Base-by-base conservation (phyloP, 2,888 invertebrate genomes). In the Cybosia mesomella region DNA sequence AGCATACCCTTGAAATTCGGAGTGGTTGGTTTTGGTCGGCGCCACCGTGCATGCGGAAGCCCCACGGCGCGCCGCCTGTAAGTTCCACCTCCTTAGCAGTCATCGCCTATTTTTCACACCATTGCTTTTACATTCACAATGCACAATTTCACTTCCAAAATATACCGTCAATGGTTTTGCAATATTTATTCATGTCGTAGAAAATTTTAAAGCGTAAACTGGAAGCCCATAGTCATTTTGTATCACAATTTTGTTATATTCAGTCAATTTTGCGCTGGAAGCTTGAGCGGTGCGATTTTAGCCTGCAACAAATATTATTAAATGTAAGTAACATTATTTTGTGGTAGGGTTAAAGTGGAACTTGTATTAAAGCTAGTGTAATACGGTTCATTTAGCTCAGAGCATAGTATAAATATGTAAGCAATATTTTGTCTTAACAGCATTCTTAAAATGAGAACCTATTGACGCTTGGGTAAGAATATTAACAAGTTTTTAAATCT, bases 21-120 rank as follows among this genome's bases (percentile, higher is more conserved):
- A 98, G 95, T 71, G 97, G 97, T 90, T 97, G 97, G 87, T 97
- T 96, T 83, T 96, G 96, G 92, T 98, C 98, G 84, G 95, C 96
- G 76, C 98, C 98, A 77, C 98, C 98, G 91, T 97, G 97, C 96
- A 98, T 97, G 79, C 98, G 97, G 95, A 98, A 98, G 85, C 98
- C 98, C 98, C 98, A 98, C 81, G 98, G 98, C 89, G 97, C 96
- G 76, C 98, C 98, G 81, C 98, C 98, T 87, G 96, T 96, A 88
- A 98, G 95, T 87, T 96, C 96, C 90, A 98, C 97, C 93, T 97
- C 96, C 84, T 96, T 95, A 79, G 97, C 95, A 86, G 96, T 96
- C 97, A 97, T 97, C 86, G 89, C 91, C 79, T 76, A 79, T 82
- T 83, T 72, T 79, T 89, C 88, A 91, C 83, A 88, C 85, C 93